Percentiles rank a stretch among this genome's conserved stretches.
These are phyloP conservation scores for Drosophila elegans DNA, from an alignment of 1,140 invertebrate species.

Conservation along the genomic window DNA sequence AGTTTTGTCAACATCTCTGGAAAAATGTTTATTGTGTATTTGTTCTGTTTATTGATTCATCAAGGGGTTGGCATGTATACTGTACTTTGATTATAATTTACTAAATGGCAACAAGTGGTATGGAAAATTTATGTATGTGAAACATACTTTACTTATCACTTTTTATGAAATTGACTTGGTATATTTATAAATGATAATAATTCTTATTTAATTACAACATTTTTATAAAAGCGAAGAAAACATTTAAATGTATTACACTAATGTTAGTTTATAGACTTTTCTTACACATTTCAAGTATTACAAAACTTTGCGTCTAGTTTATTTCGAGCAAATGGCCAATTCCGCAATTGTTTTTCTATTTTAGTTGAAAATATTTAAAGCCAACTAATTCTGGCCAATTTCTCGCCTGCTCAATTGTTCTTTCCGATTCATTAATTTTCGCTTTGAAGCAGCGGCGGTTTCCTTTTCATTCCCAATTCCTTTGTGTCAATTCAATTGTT, in stretches of 20 bases:
- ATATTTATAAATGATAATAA: no score
- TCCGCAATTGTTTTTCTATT: conserved; percentile 10
- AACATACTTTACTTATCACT: no score
- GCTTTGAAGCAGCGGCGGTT: conserved; percentile 44
- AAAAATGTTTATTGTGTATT: conserved; percentile 31
- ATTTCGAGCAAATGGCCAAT: conserved; percentile 4
- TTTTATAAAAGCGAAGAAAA: no score
- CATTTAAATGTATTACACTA: background rate
- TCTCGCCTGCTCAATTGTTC: conserved; percentile 33
- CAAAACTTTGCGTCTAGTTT: conserved; percentile 8
- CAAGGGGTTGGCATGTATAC: conserved; percentile 12
- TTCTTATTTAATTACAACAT: no score
- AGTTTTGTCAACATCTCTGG: conserved; percentile 54
- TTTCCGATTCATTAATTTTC: conserved; percentile 45
- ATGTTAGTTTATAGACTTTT: background rate
- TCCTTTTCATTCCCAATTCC: conserved; percentile 48
- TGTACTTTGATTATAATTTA: conserved; percentile 46
- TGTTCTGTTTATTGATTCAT: conserved; percentile 54
- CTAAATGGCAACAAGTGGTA: conserved; percentile 46
- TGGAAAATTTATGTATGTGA: background rate
- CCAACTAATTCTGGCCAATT: conserved; percentile 30
- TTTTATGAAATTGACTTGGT: no score
- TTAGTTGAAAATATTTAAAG: conserved; percentile 31
- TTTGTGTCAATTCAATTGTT: conserved; percentile 42
- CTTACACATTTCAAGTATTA: background rate